These are phyloP conservation scores for Kryptopterus vitreolus DNA, from an alignment of 2,797 vertebrate species.

Conservation along the genomic window DNA sequence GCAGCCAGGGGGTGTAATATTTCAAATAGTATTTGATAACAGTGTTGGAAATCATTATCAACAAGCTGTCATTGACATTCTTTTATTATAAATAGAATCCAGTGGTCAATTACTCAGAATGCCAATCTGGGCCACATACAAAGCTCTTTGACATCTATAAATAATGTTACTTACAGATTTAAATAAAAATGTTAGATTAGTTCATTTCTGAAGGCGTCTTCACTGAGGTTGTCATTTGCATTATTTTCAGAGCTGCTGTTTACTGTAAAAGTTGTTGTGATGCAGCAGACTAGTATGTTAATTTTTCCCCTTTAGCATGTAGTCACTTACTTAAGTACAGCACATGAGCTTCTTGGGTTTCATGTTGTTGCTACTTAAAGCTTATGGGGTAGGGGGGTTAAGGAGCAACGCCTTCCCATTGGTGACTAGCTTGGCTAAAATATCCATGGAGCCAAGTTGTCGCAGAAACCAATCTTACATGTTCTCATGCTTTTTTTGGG, in stretches of 20 bases:
- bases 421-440: constrained; percentile 68
- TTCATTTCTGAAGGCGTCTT: background rate
- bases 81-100: no score
- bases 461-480: constrained; percentile 50
- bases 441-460: constrained; percentile 70
- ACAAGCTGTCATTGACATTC: background rate
- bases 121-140: background rate
- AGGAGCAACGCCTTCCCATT: constrained; percentile 61
- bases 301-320: constrained; percentile 49
- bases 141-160: background rate
- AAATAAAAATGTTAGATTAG: background rate
- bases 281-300: constrained; percentile 33
- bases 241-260: background rate
- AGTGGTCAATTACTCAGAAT: background rate
- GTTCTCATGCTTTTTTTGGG: constrained; percentile 62
- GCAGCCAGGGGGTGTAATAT: background rate
- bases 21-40: background rate
- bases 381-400: constrained; percentile 46
- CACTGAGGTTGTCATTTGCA: no score
- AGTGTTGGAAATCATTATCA: background rate
- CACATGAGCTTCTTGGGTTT: constrained; percentile 69
- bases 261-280: constrained; percentile 22
- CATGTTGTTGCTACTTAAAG: constrained; percentile 71
- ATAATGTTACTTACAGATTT: background rate
- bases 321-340: constrained; percentile 61